These are phyloP conservation scores for Ameiurus melas DNA, from an alignment of 2,113 vertebrate genomes.

Conservation along the genomic window DNA sequence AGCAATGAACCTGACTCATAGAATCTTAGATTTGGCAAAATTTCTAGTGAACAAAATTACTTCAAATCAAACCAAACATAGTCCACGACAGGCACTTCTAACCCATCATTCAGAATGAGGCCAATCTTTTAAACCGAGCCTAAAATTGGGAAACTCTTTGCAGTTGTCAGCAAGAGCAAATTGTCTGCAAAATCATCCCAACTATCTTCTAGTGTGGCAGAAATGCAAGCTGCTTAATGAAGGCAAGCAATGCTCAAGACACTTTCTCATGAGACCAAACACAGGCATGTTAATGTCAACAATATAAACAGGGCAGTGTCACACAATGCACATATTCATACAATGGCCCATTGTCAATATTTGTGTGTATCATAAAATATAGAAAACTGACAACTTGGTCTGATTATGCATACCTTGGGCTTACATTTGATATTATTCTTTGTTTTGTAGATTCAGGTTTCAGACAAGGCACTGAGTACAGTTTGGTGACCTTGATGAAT, in stretches of 20 bases:
- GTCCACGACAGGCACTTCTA: neutral
- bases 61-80: neutral
- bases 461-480: slow-evolving; percentile 62
- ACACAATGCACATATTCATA: neutral
- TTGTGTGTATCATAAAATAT: neutral
- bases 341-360: neutral
- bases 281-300: slow-evolving; percentile 48
- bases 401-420: neutral
- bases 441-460: slow-evolving; percentile 33
- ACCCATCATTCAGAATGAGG: neutral
- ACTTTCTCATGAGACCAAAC: slow-evolving; percentile 57
- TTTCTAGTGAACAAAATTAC: neutral
- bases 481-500: slow-evolving; percentile 37
- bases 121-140: neutral
- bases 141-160: neutral
- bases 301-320: slow-evolving; percentile 58
- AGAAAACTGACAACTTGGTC: neutral
- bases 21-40: neutral
- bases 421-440: neutral
- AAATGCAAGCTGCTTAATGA: slow-evolving; percentile 35
- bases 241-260: slow-evolving; percentile 60
- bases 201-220: neutral
- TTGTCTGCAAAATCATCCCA: neutral
- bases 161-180: neutral
- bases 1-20: no score